Evolutionary conservation across 2,113 vertebrate genomes (phyloP).

Genomic region (Narcine bancroftii): DNA sequence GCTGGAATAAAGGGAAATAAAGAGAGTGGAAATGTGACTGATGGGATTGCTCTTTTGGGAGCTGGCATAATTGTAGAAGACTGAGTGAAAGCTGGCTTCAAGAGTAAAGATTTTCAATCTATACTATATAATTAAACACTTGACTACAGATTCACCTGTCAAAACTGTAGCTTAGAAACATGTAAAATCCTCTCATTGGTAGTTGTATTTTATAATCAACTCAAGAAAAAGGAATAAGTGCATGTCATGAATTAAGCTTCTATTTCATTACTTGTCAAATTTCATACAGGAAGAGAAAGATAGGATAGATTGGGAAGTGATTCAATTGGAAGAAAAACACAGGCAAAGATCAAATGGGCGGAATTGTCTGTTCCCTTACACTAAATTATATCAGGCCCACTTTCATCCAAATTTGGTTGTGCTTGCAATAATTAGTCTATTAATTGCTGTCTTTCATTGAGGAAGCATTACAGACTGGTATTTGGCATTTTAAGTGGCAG

Average conservation of each 20-base stretch:
- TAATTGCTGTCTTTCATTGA: constrained; percentile 18
- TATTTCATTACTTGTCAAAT: background rate
- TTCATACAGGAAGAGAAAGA: background rate
- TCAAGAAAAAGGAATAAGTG: background rate
- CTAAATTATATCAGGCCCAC: background rate
- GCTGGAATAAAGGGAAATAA: no score
- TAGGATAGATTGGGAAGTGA: background rate
- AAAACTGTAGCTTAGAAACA: background rate
- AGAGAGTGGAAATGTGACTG: no score
- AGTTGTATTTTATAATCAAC: background rate
- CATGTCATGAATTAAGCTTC: background rate
- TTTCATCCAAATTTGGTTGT: background rate
- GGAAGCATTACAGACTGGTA: constrained; percentile 27
- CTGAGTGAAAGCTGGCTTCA: no score
- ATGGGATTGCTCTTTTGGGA: no score
- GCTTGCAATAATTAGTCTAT: background rate
- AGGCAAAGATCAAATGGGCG: background rate
- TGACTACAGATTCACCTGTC: background rate
- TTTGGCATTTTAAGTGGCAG: constrained; percentile 32
- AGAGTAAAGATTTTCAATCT: background rate
- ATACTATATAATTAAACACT: background rate
- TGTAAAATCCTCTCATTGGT: background rate
- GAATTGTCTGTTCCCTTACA: background rate
- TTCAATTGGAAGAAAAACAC: background rate
- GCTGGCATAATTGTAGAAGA: no score